Base-by-base conservation (phyloP, 2,113 vertebrate genomes). In the Megaceryle torquata region DNA sequence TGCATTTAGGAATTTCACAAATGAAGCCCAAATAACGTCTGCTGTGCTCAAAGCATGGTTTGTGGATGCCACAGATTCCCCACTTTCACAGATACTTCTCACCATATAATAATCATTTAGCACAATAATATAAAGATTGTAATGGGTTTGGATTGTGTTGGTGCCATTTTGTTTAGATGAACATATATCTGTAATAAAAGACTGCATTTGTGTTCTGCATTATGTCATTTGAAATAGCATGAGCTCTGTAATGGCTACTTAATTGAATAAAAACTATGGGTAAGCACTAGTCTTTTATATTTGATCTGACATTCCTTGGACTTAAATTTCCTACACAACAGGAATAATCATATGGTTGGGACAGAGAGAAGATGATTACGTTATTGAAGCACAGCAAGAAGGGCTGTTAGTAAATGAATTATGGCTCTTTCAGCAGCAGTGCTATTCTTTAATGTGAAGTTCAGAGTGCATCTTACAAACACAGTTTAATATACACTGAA, bases 191-290 rank as follows among this genome's bases (percentile, higher is more conserved):
- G 88, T 95, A 91, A 67, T 89, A 80, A 94, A 89, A 85, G 86
- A 97, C 97, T 97, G 95, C 94, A 86, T 82, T 97, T 98, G 97
- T 80, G 46, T 98, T 97, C 97, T 94, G 83, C 88, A 80, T 94
- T 93, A 88, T 95, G 91, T 96, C 25, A 92, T 96, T 81, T 77
- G 81, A 92, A 96, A 72, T 92, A 94, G 86, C 95, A 92, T 92
- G 91, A 96, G 87, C 78, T 94, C 64, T 95, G 82, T 95, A 96
- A 96, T 88, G 95, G 96, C 86, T 88, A 70, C 82, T 84, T 95
- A 92, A 96, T 78, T 96, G 87, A 96, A 87, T 95, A 93, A 75
- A 90, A 91, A 69, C 64, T 80, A 65, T 81, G 82, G 88, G 80
- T 79, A 91, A 96, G 75, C 76, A 84, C 87, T 93, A 72, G 64